A percentile compares a stretch with the other conserved stretches of the same genome.
Evolutionary conservation across 2,113 vertebrate species (phyloP).

Genomic region (Cyanoderma ruficeps): DNA sequence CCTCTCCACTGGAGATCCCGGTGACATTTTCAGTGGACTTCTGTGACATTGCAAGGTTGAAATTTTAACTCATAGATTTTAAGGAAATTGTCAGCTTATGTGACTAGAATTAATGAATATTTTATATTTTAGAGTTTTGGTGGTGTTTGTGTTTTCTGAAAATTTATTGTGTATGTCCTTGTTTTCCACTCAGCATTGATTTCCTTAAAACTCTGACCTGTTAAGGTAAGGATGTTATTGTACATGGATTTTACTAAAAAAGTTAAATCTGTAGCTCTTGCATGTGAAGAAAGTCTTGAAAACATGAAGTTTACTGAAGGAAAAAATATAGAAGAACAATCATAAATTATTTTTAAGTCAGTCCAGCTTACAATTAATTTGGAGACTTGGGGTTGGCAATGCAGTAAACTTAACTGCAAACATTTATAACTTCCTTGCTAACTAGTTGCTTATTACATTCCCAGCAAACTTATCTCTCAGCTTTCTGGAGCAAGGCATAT

Average conservation of each 20-base stretch:
- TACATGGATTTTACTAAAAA: neutral
- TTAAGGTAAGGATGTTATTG: neutral
- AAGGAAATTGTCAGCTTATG: neutral
- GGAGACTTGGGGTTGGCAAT: neutral
- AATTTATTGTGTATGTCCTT: neutral
- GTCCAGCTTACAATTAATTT: neutral
- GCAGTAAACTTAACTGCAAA: neutral
- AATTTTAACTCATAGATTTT: neutral
- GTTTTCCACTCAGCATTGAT: neutral
- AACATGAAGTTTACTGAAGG: neutral
- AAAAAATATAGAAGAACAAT: neutral
- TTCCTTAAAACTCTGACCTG: neutral
- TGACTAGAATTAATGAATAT: neutral
- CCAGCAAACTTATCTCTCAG: neutral
- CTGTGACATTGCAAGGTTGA: neutral
- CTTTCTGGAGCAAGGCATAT: neutral
- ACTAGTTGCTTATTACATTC: neutral
- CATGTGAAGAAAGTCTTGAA: neutral
- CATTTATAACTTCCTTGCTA: neutral
- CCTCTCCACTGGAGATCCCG: neutral
- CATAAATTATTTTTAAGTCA: neutral
- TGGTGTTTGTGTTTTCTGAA: neutral
- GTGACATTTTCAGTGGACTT: neutral
- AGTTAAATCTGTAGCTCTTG: neutral
- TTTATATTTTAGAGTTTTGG: neutral